A percentile compares a stretch with the other conserved stretches of the same genome.
These are phyloP conservation scores for Uloborus plumipes DNA, from an alignment of 2,888 invertebrate species.

Conservation along the genomic window DNA sequence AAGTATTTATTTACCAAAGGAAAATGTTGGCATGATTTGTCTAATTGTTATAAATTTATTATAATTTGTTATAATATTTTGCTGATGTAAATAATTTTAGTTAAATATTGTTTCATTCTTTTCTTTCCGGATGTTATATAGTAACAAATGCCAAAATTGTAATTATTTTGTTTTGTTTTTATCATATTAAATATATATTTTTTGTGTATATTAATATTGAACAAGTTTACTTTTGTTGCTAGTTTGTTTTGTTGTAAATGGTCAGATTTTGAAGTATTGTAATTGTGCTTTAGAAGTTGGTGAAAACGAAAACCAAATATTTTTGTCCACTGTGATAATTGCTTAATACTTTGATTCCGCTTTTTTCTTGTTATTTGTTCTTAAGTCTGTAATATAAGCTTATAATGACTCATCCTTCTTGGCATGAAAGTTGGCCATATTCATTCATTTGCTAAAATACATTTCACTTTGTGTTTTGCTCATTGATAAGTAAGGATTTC, in stretches of 20 bases:
- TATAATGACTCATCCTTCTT: background rate
- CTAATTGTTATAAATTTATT: no score
- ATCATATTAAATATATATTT: no score
- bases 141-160: background rate
- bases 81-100: slow-evolving; percentile 35
- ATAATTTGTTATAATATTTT: slow-evolving; percentile 32
- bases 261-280: slow-evolving; percentile 11
- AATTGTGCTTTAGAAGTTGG: slow-evolving; percentile 14
- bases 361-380: slow-evolving; percentile 11
- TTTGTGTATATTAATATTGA: slow-evolving; percentile 27
- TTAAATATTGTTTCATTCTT: background rate
- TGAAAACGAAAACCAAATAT: slow-evolving; percentile 45
- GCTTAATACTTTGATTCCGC: slow-evolving; percentile 35
- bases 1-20: no score
- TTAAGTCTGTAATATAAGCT: background rate
- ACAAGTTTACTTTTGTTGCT: slow-evolving; percentile 53
- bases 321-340: slow-evolving; percentile 60
- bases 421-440: slow-evolving; percentile 38
- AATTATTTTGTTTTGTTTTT: slow-evolving; percentile 4
- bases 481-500: no score
- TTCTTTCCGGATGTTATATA: background rate
- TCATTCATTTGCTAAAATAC: background rate
- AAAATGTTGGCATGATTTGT: no score
- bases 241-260: slow-evolving; percentile 33
- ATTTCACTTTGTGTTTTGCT: no score